Percentiles rank a stretch among this genome's conserved stretches.
Evolutionary conservation across 2,888 invertebrate genomes (phyloP).

Genomic region (Augochlorella aurata): DNA sequence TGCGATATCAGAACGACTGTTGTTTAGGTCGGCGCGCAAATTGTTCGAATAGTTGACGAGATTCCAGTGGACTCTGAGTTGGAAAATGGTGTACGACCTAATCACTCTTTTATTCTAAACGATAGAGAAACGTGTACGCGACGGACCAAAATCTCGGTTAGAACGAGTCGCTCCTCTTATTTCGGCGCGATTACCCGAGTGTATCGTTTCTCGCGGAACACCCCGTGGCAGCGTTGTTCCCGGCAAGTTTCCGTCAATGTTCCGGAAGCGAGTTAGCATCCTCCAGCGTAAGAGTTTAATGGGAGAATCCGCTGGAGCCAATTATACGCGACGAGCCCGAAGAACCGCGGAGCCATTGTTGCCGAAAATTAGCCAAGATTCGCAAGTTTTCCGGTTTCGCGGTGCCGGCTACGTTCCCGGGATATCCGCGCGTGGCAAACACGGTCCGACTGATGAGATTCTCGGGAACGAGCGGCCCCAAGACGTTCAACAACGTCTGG

Average conservation of each 20-base stretch:
- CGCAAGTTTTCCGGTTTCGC: background rate
- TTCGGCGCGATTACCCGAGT: background rate
- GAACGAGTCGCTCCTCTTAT: background rate
- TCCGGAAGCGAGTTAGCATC: background rate
- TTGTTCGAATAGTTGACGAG: no score
- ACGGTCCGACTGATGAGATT: conserved; percentile 26
- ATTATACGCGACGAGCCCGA: conserved; percentile 8
- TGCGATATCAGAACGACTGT: no score
- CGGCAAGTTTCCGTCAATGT: background rate
- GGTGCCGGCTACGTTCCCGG: background rate
- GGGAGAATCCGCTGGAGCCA: background rate
- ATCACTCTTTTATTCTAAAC: no score
- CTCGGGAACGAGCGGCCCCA: background rate
- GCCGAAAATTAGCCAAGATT: background rate
- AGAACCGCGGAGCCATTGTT: background rate
- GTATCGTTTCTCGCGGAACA: background rate
- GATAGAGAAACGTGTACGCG: no score
- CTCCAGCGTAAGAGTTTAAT: background rate
- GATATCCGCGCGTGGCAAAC: background rate
- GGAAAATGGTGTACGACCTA: no score
- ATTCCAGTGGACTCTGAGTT: no score
- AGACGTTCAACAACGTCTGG: conserved; percentile 29
- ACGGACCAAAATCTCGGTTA: background rate
- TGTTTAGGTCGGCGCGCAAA: no score
- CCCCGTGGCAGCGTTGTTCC: background rate